Base-by-base conservation (phyloP, 2,888 invertebrate genomes). In the Rotaria magnacalcarata region DNA sequence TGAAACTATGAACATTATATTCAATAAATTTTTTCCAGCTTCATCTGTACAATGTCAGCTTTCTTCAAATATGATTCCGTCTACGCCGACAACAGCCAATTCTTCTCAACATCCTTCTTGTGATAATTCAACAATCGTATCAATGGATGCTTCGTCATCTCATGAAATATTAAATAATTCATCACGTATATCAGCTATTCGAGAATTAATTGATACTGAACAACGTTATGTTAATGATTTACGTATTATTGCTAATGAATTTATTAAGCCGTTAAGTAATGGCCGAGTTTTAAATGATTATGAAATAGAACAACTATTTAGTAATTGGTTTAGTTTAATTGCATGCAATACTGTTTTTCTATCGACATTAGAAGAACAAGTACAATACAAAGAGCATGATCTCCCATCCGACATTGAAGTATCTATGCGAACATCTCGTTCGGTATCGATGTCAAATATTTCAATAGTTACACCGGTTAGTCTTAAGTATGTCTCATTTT, bases 251-350 rank as follows among this genome's bases (percentile, higher is more conserved):
- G 92, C 93, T 88, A 93, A 93, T 91, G 93, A 93, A 21, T 89
- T 75, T 43, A 75, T 75, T 88, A 92, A 93, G 88, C 94, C 94
- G 4, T 90, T 94, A 87, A 90, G 92, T 84, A 92, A 93, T 87
- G 93, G 93, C 88, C 91, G 92, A 88, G 92, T 94, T 0, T 90
- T 94, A 52, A 92, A 92, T 24, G 91, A 92, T 43, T 93, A 93
- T 87, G 93, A 94, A 88, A 91, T 94, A 24, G 92, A 93, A 84
- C 92, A 92, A 87, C 93, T 95, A 87, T 95, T 95, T 90, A 93
- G 94, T 84, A 95, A 95, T 89, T 94, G 94, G 94, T 93, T 93
- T 88, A 94, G 94, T 88, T 93, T 95, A 87, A 93, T 94, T 87
- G 90, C 91, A 86, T 92, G 92, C 88, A 92, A 92, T 89, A 93